phyloP scores from a whole-genome alignment of 2,888 invertebrate genomes.

The Amorpha juglandis region DNA sequence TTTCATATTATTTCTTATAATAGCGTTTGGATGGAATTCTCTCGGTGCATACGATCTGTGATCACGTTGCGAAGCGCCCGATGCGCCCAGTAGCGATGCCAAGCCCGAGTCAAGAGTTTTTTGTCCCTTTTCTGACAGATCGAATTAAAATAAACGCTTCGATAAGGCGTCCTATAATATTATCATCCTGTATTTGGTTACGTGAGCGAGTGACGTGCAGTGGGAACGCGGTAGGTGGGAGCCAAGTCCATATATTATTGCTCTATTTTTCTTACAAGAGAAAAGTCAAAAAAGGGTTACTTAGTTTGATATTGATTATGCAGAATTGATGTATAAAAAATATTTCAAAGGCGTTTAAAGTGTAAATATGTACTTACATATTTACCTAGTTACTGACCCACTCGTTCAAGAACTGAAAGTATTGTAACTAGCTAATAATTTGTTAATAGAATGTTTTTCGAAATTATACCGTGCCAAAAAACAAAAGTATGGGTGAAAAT shows the following conservation, averaged over 20 bases:
- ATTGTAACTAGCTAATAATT: neutral
- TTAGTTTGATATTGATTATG: slow-evolving; percentile 11
- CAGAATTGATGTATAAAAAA: neutral
- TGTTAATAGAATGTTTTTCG: neutral
- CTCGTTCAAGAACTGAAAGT: neutral
- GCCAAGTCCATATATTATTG: slow-evolving; percentile 48
- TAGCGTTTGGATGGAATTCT: slow-evolving; percentile 13
- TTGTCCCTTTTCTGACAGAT: slow-evolving; percentile 81
- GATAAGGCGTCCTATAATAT: slow-evolving; percentile 80
- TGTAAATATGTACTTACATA: neutral
- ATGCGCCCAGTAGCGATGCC: slow-evolving; percentile 71
- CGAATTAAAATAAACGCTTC: slow-evolving; percentile 84
- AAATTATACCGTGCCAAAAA: slow-evolving; percentile 12
- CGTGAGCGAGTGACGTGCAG: slow-evolving; percentile 75
- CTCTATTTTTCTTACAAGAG: slow-evolving; percentile 40
- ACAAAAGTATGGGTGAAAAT: slow-evolving; percentile 27
- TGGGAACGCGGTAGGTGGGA: slow-evolving; percentile 81
- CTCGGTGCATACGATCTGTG: slow-evolving; percentile 41
- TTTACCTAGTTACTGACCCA: neutral
- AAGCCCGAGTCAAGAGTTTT: slow-evolving; percentile 65
- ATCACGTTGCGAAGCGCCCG: slow-evolving; percentile 59
- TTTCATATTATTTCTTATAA: neutral
- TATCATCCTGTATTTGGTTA: slow-evolving; percentile 81
- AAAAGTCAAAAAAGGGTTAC: slow-evolving; percentile 43
- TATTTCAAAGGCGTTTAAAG: neutral